Base-by-base conservation (phyloP, 2,888 invertebrate species). In the Furcula furcula region DNA sequence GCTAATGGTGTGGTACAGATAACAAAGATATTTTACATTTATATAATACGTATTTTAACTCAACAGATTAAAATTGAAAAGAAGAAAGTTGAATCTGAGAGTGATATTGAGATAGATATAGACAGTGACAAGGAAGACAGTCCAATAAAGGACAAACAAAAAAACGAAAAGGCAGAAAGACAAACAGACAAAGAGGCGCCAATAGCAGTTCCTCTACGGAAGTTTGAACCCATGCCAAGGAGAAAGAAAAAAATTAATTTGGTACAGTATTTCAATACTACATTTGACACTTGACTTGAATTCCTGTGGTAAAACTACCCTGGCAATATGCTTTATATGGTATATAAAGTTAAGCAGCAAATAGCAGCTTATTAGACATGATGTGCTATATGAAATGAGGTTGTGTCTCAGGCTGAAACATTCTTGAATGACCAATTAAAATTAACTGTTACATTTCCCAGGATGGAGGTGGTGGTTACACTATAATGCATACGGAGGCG, bases 401-500 rank as follows among this genome's bases (percentile, higher is more conserved):
- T n/a, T n/a, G n/a, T n/a, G n/a, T n/a, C n/a, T n/a, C n/a, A n/a
- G n/a, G n/a, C n/a, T n/a, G n/a, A n/a, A n/a, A n/a, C n/a, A n/a
- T n/a, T n/a, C n/a, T n/a, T n/a, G n/a, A n/a, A n/a, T n/a, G n/a
- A n/a, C n/a, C n/a, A n/a, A n/a, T n/a, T n/a, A n/a, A n/a, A n/a
- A n/a, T n/a, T n/a, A n/a, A n/a, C n/a, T n/a, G n/a, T n/a, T n/a
- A n/a, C n/a, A n/a, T n/a, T n/a, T n/a, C n/a, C 0, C 46, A 91
- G 90, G 90, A 90, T 54, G 92, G 92, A 4, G 91, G 90, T 36
- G 92, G 92, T 2, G 93, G 92, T 1, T 91, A 88, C 59, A 93
- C 93, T 0, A 90, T 93, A 63, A 90, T 90, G 64, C 93, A 93
- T 67, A 91, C 91, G 21, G 91, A 82, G 46, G 76, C 89, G 0